Evolutionary conservation across 1,140 invertebrate species (phyloP), one percentile per base, ranked within the genome.

Genomic region (Anadara kagoshimensis): DNA sequence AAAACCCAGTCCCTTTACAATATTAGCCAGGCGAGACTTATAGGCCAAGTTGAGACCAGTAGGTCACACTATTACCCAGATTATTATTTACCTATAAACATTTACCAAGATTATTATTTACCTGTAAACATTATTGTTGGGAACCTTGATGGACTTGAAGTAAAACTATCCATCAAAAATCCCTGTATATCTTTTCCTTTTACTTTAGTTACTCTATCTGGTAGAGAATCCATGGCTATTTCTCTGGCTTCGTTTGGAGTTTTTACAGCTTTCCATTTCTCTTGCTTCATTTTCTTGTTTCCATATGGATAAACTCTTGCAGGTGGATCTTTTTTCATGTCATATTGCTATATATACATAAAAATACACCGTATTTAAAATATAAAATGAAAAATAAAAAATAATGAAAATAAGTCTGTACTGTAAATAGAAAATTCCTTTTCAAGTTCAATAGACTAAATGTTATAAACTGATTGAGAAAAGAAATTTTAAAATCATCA

Each of bases 281-380:
- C 61, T 63, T 76, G 45, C 51, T 85, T 85, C 7, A 62, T 76
- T 36, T 53, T 58, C 44, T 57, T 63, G 22, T 63, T 70, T 5
- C 83, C 83, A 66, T 80, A 80, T 12, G 79, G 79, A 67, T 83
- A 85, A 11, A 85, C 75, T 41, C 81, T 49, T 24, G 81, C 76
- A 56, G 75, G 64, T 16, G 68, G 18, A 26, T 66, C 76, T 62
- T 73, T 66, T 29, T 63, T 62, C 4, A 54, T 26, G 16, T 75
- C 68, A 54, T 76, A 80, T 58, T 75, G 63, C 82, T 83, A 59
- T 57, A 79, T 72, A n/a, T n/a, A n/a, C n/a, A n/a, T 29, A 18
- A n/a, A 59, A 43, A 59, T 36, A 36, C 2, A 3, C 7, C 2
- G 7, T 3, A 36, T 3, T 36, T 36, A 36, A 36, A 36, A 3